Conservation (phyloP, 2,113 vertebrate genomes). For the Vulpes ferrilata region DNA sequence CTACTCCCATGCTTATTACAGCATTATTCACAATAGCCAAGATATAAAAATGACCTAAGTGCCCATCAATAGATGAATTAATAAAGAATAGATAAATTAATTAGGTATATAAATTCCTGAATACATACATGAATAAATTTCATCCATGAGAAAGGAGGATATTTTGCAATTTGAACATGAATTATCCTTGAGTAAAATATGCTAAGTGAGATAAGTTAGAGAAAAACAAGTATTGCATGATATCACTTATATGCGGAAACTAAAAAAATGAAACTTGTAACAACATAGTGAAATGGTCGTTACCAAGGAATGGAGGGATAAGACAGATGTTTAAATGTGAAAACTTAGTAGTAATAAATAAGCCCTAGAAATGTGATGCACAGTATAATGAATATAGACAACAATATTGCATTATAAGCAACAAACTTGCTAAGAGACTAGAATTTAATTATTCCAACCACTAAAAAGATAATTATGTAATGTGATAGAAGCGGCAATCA, state of each 20-base stretch:
- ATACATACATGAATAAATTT: neutral
- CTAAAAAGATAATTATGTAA: neutral
- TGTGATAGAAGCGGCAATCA: neutral
- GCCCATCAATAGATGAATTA: neutral
- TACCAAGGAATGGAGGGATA: neutral
- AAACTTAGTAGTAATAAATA: neutral
- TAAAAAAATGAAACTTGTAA: neutral
- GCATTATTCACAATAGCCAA: neutral
- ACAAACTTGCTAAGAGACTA: neutral
- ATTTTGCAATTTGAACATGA: neutral
- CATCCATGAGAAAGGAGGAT: neutral
- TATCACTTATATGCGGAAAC: neutral
- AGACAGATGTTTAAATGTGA: neutral
- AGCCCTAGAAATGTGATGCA: neutral
- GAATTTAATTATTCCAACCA: neutral
- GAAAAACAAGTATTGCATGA: neutral
- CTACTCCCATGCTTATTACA: neutral
- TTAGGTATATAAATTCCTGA: neutral
- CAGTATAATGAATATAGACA: neutral
- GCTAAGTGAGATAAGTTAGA: neutral
- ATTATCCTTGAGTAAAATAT: neutral
- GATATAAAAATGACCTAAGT: neutral
- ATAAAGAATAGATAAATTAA: neutral
- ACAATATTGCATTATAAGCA: neutral
- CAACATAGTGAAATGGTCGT: neutral